These are phyloP conservation scores for Lepidurus couesii DNA, from an alignment of 1,140 invertebrate genomes.

Conservation along the genomic window DNA sequence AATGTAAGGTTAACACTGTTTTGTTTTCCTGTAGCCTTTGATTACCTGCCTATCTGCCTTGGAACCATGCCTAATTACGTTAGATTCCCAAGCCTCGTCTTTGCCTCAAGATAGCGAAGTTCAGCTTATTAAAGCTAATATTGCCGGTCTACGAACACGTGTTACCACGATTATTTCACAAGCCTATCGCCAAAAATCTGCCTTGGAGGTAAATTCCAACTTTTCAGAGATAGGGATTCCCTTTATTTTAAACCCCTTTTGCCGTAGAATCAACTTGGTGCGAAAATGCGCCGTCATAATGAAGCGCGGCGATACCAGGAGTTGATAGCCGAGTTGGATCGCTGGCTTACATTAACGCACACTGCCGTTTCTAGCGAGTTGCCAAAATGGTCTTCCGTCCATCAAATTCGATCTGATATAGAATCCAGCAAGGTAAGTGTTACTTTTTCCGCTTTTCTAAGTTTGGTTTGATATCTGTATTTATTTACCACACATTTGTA, in stretches of 20 bases:
- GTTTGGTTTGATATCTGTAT: not conserved
- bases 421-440: slow-evolving; percentile 38
- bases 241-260: not conserved
- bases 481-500: not conserved
- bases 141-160: slow-evolving; percentile 49
- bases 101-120: slow-evolving; percentile 51
- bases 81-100: slow-evolving; percentile 35
- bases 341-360: slow-evolving; percentile 51
- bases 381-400: slow-evolving; percentile 34
- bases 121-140: slow-evolving; percentile 47
- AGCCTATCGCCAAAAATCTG: slow-evolving; percentile 53
- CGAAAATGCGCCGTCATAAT: slow-evolving; percentile 51
- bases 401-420: slow-evolving; percentile 38
- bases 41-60: slow-evolving; percentile 25
- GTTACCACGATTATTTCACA: slow-evolving; percentile 55
- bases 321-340: slow-evolving; percentile 57
- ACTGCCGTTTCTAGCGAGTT: slow-evolving; percentile 36
- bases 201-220: slow-evolving; percentile 50
- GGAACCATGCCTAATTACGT: slow-evolving; percentile 29
- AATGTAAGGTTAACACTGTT: not conserved
- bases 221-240: not conserved
- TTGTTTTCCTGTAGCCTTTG: slow-evolving; percentile 21
- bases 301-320: slow-evolving; percentile 55
- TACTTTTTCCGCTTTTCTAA: slow-evolving; percentile 5
- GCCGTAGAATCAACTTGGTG: slow-evolving; percentile 41